Evolutionary conservation across 2,797 vertebrate genomes (phyloP).

Genomic region (Coluber constrictor): DNA sequence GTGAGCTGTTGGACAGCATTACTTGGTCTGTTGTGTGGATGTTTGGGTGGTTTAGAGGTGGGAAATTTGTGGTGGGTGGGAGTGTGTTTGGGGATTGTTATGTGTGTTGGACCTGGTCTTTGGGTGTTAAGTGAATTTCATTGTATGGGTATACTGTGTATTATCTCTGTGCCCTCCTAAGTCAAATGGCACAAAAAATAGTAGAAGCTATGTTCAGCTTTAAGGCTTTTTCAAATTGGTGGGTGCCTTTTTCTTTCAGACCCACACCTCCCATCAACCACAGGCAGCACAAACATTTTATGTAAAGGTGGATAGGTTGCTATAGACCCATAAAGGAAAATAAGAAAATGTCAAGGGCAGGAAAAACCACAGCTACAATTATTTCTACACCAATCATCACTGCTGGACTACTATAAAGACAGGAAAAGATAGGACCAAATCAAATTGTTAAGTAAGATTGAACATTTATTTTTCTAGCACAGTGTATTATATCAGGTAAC

Average conservation of each 20-base stretch:
- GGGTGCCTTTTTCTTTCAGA: neutral
- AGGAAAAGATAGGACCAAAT: neutral
- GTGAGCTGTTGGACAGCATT: too few relatives aligned
- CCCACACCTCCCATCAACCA: neutral
- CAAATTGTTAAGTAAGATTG: neutral
- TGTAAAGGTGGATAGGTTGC: neutral
- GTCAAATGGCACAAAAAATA: neutral
- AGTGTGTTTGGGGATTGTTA: too few relatives aligned
- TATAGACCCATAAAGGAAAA: neutral
- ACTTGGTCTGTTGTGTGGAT: too few relatives aligned
- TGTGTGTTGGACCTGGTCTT: too few relatives aligned
- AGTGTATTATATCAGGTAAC: too few relatives aligned
- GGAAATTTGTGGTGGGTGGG: too few relatives aligned
- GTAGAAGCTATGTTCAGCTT: neutral
- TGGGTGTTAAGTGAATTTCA: too few relatives aligned
- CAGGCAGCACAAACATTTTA: neutral
- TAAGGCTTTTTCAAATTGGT: neutral
- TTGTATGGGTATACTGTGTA: too few relatives aligned
- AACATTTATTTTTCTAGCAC: neutral
- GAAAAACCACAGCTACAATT: neutral
- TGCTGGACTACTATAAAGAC: neutral
- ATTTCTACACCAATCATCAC: neutral
- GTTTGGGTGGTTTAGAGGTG: too few relatives aligned
- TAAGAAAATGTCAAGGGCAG: neutral
- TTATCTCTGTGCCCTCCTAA: neutral